A percentile compares a stretch with the other conserved stretches of the same genome.
These are phyloP conservation scores for Gnathonemus longibarbis DNA, from an alignment of 2,113 vertebrate genomes.

Conservation along the genomic window DNA sequence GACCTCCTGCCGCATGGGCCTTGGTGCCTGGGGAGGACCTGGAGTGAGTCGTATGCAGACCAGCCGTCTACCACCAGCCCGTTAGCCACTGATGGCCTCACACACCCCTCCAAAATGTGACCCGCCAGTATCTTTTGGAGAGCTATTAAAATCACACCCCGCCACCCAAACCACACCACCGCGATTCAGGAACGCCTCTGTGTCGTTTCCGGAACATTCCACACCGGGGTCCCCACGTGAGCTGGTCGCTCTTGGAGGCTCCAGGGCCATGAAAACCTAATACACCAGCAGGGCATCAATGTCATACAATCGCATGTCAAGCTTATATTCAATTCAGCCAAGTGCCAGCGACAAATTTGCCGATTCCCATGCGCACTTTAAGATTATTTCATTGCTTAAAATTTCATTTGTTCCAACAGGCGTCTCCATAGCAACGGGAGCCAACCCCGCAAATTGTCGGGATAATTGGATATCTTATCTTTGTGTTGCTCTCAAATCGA, in stretches of 20 bases:
- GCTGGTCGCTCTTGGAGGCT: not conserved
- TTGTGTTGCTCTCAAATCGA: slow-evolving; percentile 79
- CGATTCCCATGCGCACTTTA: slow-evolving; percentile 75
- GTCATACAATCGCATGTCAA: slow-evolving; percentile 23
- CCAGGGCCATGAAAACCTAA: slow-evolving; percentile 7
- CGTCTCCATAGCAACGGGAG: slow-evolving; percentile 75
- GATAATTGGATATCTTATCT: slow-evolving; percentile 84
- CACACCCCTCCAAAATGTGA: not conserved
- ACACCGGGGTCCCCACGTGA: not conserved
- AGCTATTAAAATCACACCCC: not conserved
- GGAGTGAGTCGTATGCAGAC: not conserved
- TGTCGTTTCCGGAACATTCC: not conserved
- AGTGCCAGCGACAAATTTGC: slow-evolving; percentile 76
- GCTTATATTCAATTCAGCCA: slow-evolving; percentile 75
- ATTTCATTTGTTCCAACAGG: slow-evolving; percentile 79
- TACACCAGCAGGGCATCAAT: slow-evolving; percentile 13
- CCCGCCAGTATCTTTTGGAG: not conserved
- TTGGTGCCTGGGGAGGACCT: not conserved
- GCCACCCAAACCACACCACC: not conserved
- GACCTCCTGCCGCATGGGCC: not conserved
- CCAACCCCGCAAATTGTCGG: slow-evolving; percentile 79
- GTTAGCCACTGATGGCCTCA: no score
- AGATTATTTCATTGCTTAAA: slow-evolving; percentile 83
- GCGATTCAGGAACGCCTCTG: not conserved
- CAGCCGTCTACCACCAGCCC: not conserved